phyloP scores from a whole-genome alignment of 2,888 invertebrate species.

The Trissolcus japonicus region DNA sequence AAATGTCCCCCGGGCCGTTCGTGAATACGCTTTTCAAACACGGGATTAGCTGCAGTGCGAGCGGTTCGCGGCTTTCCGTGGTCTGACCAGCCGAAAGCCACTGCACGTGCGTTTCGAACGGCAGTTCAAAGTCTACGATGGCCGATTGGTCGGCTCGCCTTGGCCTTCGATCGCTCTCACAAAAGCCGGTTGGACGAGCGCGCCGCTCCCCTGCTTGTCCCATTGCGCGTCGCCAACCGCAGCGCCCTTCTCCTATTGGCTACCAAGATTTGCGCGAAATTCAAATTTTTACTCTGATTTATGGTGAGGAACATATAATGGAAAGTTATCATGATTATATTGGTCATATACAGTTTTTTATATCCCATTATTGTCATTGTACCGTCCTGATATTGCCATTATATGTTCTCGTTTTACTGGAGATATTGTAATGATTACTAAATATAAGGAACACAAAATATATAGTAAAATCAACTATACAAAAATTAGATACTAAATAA shows the following conservation, averaged over 20 bases:
- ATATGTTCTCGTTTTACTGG: no score
- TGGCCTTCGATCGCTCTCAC: slow-evolving; percentile 51
- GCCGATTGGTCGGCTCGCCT: slow-evolving; percentile 46
- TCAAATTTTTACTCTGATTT: no score
- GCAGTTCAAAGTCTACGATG: slow-evolving; percentile 54
- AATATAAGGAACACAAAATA: no score
- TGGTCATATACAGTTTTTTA: no score
- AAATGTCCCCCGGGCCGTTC: not conserved
- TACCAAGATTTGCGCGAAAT: not conserved
- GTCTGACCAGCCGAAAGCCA: slow-evolving; percentile 30
- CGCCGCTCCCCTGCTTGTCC: slow-evolving; percentile 27
- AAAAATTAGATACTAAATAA: no score
- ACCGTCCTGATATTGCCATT: no score
- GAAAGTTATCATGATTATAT: no score
- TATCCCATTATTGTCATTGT: no score
- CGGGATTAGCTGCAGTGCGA: slow-evolving; percentile 1
- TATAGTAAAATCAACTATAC: no score
- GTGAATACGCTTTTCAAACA: not conserved
- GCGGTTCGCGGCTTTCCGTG: slow-evolving; percentile 20
- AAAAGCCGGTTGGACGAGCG: slow-evolving; percentile 54
- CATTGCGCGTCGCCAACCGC: not conserved
- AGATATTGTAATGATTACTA: no score
- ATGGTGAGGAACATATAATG: no score
- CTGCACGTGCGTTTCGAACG: slow-evolving; percentile 57
- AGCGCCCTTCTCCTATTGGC: not conserved